Evolutionary conservation across 2,113 vertebrate species (phyloP).

Genomic region (Rhinoptilus africanus): DNA sequence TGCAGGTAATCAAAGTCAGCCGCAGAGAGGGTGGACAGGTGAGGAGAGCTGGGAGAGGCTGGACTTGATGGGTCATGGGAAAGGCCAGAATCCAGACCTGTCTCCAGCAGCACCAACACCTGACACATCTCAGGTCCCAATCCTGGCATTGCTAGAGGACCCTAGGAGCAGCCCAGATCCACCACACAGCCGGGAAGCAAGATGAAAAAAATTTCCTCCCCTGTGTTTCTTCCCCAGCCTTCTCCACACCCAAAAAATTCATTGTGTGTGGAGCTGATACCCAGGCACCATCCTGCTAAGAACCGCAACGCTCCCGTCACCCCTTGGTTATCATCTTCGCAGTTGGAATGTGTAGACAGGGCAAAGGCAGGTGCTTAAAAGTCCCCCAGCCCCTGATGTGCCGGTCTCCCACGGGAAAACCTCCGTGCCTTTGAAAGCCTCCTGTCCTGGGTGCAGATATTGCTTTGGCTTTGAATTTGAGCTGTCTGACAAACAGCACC

Average conservation of each 20-base stretch:
- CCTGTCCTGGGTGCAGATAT: background rate
- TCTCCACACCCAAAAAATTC: background rate
- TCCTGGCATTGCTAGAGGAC: background rate
- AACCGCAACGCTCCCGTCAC: rapidly evolving
- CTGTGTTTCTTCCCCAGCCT: background rate
- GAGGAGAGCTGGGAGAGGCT: background rate
- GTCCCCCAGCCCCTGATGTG: background rate
- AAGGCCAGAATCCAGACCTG: background rate
- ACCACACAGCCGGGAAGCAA: background rate
- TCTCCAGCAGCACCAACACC: background rate
- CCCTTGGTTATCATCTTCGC: background rate
- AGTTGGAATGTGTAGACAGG: background rate
- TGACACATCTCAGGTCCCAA: background rate
- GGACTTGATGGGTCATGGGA: background rate
- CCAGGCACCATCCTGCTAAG: background rate
- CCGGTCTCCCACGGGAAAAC: background rate
- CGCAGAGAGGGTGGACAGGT: background rate
- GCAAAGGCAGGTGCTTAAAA: background rate
- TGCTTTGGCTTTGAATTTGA: background rate
- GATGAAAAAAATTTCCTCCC: background rate
- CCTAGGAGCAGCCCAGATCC: background rate
- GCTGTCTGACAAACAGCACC: background rate
- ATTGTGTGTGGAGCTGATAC: background rate
- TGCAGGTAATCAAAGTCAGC: background rate
- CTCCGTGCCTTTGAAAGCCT: background rate